Percentiles rank a stretch among this genome's conserved stretches.
phyloP scores from a whole-genome alignment of 1,140 invertebrate species.

The Sminthurinus signatus region DNA sequence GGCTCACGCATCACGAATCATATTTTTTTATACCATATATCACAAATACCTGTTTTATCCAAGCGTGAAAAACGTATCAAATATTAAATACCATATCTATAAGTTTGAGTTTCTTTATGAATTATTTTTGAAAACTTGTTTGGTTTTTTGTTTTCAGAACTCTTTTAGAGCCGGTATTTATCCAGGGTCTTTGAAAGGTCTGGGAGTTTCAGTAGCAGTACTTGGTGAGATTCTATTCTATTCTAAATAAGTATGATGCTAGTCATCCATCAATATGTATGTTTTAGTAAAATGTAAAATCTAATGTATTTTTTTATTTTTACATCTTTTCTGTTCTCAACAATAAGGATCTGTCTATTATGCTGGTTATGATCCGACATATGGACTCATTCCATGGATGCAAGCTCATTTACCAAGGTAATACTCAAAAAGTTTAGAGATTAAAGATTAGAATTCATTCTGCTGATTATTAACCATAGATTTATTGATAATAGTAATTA shows the following conservation, averaged over 20 bases:
- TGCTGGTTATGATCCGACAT: slow-evolving; percentile 67
- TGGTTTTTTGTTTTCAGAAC: slow-evolving; percentile 62
- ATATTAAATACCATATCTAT: background rate
- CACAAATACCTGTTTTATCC: no score
- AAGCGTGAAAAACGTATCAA: no score
- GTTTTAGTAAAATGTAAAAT: no score
- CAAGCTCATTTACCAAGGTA: slow-evolving; percentile 59
- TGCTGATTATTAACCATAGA: no score
- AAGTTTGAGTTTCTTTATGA: background rate
- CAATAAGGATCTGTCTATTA: slow-evolving; percentile 77
- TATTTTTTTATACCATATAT: background rate
- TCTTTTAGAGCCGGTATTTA: slow-evolving; percentile 90
- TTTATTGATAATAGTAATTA: no score
- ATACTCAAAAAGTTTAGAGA: slow-evolving; percentile 29
- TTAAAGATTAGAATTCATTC: no score
- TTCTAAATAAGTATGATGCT: no score
- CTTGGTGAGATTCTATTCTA: slow-evolving; percentile 59
- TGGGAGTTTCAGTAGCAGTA: slow-evolving; percentile 71
- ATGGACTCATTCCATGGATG: slow-evolving; percentile 59
- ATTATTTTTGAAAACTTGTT: background rate
- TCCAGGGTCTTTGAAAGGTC: slow-evolving; percentile 81
- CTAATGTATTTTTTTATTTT: no score
- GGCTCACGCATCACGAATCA: no score
- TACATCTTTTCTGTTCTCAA: no score
- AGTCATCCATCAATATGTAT: no score